phyloP scores from a whole-genome alignment of 2,797 vertebrate species.

The Hydrophis major region DNA sequence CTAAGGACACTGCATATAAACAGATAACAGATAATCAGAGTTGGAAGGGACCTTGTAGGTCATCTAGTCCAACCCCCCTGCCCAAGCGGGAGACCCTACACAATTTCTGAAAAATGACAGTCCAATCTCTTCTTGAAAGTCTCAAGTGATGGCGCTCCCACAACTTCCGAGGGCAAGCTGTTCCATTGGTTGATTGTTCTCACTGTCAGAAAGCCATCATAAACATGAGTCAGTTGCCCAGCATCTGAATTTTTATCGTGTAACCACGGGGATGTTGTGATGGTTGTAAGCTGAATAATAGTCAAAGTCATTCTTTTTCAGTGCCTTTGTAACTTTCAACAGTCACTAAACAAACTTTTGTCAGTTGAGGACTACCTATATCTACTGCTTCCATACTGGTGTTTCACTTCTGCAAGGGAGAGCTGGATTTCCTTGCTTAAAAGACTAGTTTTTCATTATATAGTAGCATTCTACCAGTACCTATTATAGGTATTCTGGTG shows the following conservation, averaged over 20 bases:
- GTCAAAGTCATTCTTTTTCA: background rate
- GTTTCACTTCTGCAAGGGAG: background rate
- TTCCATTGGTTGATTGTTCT: no score
- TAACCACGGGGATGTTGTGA: background rate
- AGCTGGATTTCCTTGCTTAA: background rate
- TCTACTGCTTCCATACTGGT: background rate
- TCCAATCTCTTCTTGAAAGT: no score
- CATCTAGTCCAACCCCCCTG: no score
- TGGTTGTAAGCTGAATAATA: background rate
- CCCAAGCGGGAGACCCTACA: no score
- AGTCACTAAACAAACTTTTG: background rate
- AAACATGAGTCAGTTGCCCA: background rate
- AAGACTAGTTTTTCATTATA: background rate
- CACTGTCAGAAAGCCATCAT: background rate
- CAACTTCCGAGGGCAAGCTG: no score
- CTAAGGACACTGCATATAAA: background rate
- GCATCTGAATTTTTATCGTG: background rate
- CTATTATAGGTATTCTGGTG: background rate
- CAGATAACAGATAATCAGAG: no score
- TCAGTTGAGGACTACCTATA: background rate
- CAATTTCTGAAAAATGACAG: no score
- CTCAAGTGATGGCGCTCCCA: no score
- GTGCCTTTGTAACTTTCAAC: background rate
- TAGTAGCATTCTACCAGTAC: background rate
- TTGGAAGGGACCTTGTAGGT: no score